Base-by-base conservation (phyloP, 2,113 vertebrate genomes). In the Gadus macrocephalus region DNA sequence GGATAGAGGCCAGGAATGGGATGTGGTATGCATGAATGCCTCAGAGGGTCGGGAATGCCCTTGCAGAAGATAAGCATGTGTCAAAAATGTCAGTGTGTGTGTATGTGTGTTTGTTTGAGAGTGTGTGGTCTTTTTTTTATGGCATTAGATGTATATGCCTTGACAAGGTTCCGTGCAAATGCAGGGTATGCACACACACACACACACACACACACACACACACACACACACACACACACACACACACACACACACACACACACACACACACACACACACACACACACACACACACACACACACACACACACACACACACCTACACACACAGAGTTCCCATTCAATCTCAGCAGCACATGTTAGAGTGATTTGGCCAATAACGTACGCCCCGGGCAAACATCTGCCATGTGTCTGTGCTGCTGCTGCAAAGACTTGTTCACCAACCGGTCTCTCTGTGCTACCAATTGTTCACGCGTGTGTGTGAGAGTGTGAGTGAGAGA, bases 51-150 rank as follows among this genome's bases (percentile, higher is more conserved):
- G 67, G 77, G 69, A 81, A 86, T 84, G 83, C 68, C 76, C 38
- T 60, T 70, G 19, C 68, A 72, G 73, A 78, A 76, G 78, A 86
- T 83, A 76, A 82, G 84, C 77, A 72, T 76, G 74, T 83, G 85
- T 87, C 83, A 79, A 66, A 75, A 27, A 20, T 49, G 42, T 49
- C 12, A 28, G 22, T n/a, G 25, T 73, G 66, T 78, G 31, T 35
- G 61, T 70, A n/a, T 25, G 31, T 64, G 68, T 60, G 69, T 60
- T 53, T 56, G 61, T 77, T 76, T 78, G 86, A 84, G 84, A 74
- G 86, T 49, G 85, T 86, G 84, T 76, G 86, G 83, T 78, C 83
- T 67, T 83, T 88, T 25, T 35, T 35, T 85, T 84, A 77, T 19
- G 66, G 75, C 62, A 1, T 53, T 27, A 66, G 49, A 78, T 73